A percentile compares a stretch with the other conserved stretches of the same genome.
Evolutionary conservation across 2,113 vertebrate genomes (phyloP).

Genomic region (Pan paniscus): DNA sequence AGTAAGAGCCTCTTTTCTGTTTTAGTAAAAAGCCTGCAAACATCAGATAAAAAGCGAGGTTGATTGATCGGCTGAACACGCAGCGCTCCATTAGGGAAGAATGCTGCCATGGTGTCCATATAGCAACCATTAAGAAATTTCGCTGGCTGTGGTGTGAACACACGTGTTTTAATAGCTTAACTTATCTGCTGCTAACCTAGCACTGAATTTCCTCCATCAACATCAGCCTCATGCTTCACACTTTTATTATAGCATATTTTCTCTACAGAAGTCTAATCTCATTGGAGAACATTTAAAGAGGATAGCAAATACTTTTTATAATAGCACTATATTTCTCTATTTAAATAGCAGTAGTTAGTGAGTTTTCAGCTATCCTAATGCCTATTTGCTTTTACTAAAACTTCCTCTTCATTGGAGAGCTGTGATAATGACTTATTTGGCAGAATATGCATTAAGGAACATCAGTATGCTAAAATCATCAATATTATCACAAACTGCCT

Average conservation of each 20-base stretch:
- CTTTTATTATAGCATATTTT: slow-evolving; percentile 65
- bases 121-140: neutral
- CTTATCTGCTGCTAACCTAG: neutral
- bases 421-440: slow-evolving; percentile 42
- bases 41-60: neutral
- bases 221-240: slow-evolving; percentile 33
- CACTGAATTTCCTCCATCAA: slow-evolving; percentile 47
- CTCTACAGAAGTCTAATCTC: slow-evolving; percentile 53
- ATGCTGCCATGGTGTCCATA: neutral
- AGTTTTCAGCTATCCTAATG: slow-evolving; percentile 56
- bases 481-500: slow-evolving; percentile 29
- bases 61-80: neutral
- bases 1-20: neutral
- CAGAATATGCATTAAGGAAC: neutral
- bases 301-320: slow-evolving; percentile 23
- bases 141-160: neutral
- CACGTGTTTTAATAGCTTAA: neutral
- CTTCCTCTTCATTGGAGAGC: neutral
- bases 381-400: slow-evolving; percentile 49
- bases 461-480: neutral
- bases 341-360: slow-evolving; percentile 54
- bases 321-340: slow-evolving; percentile 43
- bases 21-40: neutral
- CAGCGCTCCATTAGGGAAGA: neutral
- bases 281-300: neutral